phyloP scores from a whole-genome alignment of 2,797 vertebrate species.

The Paramormyrops hopkinsi region DNA sequence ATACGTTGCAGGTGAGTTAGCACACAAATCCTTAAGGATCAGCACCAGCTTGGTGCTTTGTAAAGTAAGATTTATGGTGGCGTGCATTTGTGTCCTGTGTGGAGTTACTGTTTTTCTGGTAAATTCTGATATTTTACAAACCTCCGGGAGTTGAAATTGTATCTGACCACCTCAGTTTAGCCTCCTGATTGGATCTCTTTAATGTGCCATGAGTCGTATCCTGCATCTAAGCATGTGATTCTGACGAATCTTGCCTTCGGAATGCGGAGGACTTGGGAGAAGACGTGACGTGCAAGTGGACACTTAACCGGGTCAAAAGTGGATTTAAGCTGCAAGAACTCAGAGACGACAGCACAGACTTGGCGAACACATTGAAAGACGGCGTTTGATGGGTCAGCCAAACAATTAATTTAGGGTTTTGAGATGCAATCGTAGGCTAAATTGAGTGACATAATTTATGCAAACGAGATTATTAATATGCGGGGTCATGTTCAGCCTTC shows the following conservation, averaged over 20 bases:
- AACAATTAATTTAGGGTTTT: slow-evolving; percentile 49
- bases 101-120: not conserved
- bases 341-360: not conserved
- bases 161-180: not conserved
- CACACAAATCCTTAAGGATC: not conserved
- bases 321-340: not conserved
- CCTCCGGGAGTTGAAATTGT: not conserved
- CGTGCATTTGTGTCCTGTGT: not conserved
- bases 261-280: not conserved
- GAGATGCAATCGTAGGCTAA: slow-evolving; percentile 55
- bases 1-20: not conserved
- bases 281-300: not conserved
- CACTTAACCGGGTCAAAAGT: not conserved
- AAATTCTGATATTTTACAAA: not conserved
- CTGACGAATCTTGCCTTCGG: not conserved
- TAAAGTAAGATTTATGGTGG: not conserved
- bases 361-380: slow-evolving; percentile 45
- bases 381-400: slow-evolving; percentile 46
- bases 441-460: slow-evolving; percentile 64
- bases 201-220: not conserved
- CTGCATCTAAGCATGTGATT: not conserved
- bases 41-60: not conserved
- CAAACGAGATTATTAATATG: slow-evolving; percentile 66
- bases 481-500: slow-evolving; percentile 60
- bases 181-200: not conserved